Evolutionary conservation across 2,888 invertebrate genomes (phyloP).

Genomic region (Tridacna gigas): DNA sequence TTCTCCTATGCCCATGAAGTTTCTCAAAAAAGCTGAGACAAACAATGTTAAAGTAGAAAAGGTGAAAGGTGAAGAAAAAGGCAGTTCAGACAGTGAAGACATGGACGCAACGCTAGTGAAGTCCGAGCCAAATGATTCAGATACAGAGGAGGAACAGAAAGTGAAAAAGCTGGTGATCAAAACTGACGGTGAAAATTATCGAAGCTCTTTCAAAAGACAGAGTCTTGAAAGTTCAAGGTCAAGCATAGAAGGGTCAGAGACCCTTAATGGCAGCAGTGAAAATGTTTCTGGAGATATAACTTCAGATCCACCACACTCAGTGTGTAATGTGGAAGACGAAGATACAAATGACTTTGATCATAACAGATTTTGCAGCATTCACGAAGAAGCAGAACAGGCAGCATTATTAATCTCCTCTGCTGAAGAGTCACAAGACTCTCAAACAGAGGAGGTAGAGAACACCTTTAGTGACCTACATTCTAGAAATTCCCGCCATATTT

Average conservation of each 20-base stretch:
- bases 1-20: conserved; percentile 73
- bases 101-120: conserved; percentile 3
- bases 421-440: conserved; percentile 52
- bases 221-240: conserved; percentile 47
- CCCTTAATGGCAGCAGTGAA: conserved; percentile 14
- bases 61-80: not conserved
- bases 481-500: not conserved
- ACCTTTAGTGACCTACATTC: not conserved
- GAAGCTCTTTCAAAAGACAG: conserved; percentile 66
- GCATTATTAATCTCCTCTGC: conserved; percentile 50
- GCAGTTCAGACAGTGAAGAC: conserved; percentile 8
- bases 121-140: conserved; percentile 5
- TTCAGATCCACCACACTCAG: not conserved
- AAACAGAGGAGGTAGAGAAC: conserved; percentile 29
- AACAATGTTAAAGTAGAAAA: conserved; percentile 2
- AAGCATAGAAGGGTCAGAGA: conserved; percentile 33
- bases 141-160: conserved; percentile 27
- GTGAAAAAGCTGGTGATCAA: conserved; percentile 73
- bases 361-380: conserved; percentile 31
- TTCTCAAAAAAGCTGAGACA: conserved; percentile 31
- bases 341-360: conserved; percentile 47
- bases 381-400: conserved; percentile 51
- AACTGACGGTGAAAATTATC: conserved; percentile 72
- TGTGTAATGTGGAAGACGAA: conserved; percentile 31
- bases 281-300: not conserved